phyloP scores from a whole-genome alignment of 1,140 invertebrate genomes.

The Carcinoscorpius rotundicauda region DNA sequence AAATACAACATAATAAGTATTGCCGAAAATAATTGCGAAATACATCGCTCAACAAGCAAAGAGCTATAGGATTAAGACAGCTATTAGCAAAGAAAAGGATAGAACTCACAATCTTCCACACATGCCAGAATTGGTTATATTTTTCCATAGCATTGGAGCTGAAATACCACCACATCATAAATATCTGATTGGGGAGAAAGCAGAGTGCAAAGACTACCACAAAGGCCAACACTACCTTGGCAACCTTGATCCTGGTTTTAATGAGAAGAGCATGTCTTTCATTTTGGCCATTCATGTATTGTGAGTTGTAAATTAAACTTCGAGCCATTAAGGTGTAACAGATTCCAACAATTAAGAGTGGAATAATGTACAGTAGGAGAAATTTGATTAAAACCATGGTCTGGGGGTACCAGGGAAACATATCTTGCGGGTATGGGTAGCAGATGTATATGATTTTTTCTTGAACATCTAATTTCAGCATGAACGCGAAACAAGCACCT shows the following conservation, averaged over 20 bases:
- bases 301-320: conserved; percentile 65
- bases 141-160: conserved; percentile 52
- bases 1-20: conserved; percentile 59
- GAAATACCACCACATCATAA: conserved; percentile 80
- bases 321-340: conserved; percentile 81
- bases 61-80: conserved; percentile 80
- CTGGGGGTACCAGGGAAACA: conserved; percentile 53
- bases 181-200: conserved; percentile 72
- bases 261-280: conserved; percentile 31
- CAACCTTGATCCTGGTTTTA: conserved; percentile 41
- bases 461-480: conserved; percentile 41
- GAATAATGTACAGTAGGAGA: conserved; percentile 69
- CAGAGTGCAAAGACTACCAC: conserved; percentile 81
- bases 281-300: conserved; percentile 41
- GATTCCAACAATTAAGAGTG: conserved; percentile 62
- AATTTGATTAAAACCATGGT: conserved; percentile 57
- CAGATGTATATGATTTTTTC: conserved; percentile 48
- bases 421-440: conserved; percentile 62
- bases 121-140: conserved; percentile 78
- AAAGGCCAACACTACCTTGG: conserved; percentile 76
- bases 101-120: conserved; percentile 69
- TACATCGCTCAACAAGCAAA: conserved; percentile 80
- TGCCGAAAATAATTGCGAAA: conserved; percentile 85
- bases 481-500: conserved; percentile 57
- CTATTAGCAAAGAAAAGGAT: conserved; percentile 74